Evolutionary conservation across 2,113 vertebrate species (phyloP), one percentile per base, ranked within the genome.

Genomic region (Muntiacus reevesi): DNA sequence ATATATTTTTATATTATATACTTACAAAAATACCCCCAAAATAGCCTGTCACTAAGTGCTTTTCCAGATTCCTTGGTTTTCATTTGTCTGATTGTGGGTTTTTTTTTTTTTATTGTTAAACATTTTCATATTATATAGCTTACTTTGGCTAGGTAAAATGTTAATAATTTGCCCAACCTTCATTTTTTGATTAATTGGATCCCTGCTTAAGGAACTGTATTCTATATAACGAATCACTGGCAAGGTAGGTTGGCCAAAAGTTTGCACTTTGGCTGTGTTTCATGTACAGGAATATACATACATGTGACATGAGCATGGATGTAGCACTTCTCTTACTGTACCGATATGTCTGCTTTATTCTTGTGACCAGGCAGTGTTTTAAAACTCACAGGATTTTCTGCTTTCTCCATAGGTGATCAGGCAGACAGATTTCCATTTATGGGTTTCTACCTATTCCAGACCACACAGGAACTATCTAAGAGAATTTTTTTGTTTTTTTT

Each of bases 121-220:
- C 67, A 89, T 96, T 95, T 97, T 97, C 64, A 40, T 90, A 89
- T 19, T 95, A 27, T 97, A 27, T 87, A 81, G 52, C 89, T 74
- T 92, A 87, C 57, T 91, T 97, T 97, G 94, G 89, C 92, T 97
- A 97, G 98, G 96, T 90, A 93, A 98, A 97, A 98, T 97, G 57
- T 97, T 98, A 98, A 97, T 97, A 94, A 97, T 97, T 95, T 98
- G 64, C 98, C 97, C 98, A 92, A 95, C 98, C 97, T 98, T 98
- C 98, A 94, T 98, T 97, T 98, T 97, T 90, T 97, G 92, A 96
- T 97, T 93, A 98, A 97, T 98, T 97, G 98, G 97, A 97, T 97
- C 96, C 95, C 98, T 96, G 97, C 97, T 97, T 98, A 98, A 98
- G 98, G 97, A 98, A 98, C 97, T 98, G 92, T 98, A 90, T 97